Evolutionary conservation across 2,797 vertebrate genomes (phyloP), one percentile per base, ranked within the genome.

Genomic region (Oryzias sinensis): DNA sequence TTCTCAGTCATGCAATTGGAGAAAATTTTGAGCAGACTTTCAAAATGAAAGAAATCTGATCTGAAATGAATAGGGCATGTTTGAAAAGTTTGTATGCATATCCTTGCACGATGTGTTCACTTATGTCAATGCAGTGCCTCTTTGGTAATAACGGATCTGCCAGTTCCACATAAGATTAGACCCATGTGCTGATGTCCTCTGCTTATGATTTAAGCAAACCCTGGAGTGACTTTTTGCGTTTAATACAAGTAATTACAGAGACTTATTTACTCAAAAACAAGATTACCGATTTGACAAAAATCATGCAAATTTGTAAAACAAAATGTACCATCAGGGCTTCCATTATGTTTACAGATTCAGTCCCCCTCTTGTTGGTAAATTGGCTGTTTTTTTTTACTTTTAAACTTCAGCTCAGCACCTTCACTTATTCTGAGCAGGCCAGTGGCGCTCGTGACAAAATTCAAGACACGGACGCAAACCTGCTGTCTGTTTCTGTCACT

Each of bases 401-500:
- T 18, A 5, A 37, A 42, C 46, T 11, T 55, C 48, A 67, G 60
- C 56, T 68, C 53, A 68, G 20, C 5, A 5, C 42, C 14, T 16
- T 60, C 18, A 53, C 64, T 69, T 70, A 56, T 53, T 43, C 63
- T 53, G 47, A 54, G 75, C 59, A 29, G 71, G 61, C 68, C 77
- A 61, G 49, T 49, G 20, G 1, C 47, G 63, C 54, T 81, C 60
- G 68, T 77, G 87, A 79, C 25, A 51, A 87, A 77, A 81, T 68
- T 64, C 84, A 70, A 69, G 78, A 79, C 70, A 84, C 82, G 77
- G 83, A 84, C 49, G 68, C 56, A 70, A 72, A 65, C 80, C 24
- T 51, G 57, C 74, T 62, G 74, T 76, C 80, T 79, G 75, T 84
- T 90, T 89, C 33, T 37, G 89, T 92, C 89, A 66, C 86, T 71